Conservation (phyloP, 2,113 vertebrate genomes). For the Siphamia tubifer region DNA sequence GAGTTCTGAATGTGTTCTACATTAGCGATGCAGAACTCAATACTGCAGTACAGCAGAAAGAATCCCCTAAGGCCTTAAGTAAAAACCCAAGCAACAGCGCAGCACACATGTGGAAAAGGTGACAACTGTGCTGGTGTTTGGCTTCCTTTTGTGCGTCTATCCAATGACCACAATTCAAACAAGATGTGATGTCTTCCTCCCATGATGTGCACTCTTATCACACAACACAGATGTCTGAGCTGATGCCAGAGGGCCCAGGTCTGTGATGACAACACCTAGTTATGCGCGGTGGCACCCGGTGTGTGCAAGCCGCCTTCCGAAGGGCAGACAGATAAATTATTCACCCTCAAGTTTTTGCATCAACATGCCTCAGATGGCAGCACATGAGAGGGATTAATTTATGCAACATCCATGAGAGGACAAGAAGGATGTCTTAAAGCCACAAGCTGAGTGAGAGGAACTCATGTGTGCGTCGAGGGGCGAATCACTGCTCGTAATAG, state of each 20-base stretch:
- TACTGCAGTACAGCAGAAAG: conserved; percentile 6
- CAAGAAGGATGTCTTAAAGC: conserved; percentile 39
- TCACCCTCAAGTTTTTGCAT: conserved; percentile 71
- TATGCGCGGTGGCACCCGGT: conserved; percentile 51
- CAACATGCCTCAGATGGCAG: conserved; percentile 65
- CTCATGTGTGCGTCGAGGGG: conserved; percentile 25
- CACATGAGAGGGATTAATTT: conserved; percentile 69
- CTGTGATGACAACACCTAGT: conserved; percentile 61
- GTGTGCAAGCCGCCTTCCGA: conserved; percentile 45
- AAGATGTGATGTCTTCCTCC: conserved; percentile 52
- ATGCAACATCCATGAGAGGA: conserved; percentile 49
- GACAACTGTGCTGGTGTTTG: conserved; percentile 13
- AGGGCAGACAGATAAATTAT: conserved; percentile 71
- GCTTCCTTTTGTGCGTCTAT: conserved; percentile 1
- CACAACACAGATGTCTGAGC: conserved; percentile 66
- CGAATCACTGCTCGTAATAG: conserved; percentile 19
- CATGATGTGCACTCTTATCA: conserved; percentile 53
- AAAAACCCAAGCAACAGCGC: not conserved
- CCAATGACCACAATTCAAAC: conserved; percentile 37
- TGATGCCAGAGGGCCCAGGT: conserved; percentile 47
- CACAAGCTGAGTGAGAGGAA: conserved; percentile 21
- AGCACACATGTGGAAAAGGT: conserved; percentile 15
- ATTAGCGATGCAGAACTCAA: not conserved
- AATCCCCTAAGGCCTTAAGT: not conserved
- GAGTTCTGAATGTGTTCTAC: not conserved